Base-by-base conservation (phyloP, 2,113 vertebrate species). In the Arvicanthis niloticus region DNA sequence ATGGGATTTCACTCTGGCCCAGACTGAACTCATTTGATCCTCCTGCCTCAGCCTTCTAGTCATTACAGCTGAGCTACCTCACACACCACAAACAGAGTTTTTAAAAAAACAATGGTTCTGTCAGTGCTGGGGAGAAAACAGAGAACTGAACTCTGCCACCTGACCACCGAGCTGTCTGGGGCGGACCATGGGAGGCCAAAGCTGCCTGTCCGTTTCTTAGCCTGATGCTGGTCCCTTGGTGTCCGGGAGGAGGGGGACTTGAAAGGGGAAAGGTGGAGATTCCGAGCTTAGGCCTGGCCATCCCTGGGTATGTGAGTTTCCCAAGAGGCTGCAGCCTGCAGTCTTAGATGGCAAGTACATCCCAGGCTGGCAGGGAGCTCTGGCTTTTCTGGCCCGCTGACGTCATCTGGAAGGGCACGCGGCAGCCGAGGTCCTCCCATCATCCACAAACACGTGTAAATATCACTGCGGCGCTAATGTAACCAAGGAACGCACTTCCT, bases 401-500 rank as follows among this genome's bases (percentile, higher is more conserved):
- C 68, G 91, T 76, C 51, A 26, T 3, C 93, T 75, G 88, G 86
- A 97, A 96, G 96, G 89, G 42, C 94, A 40, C 1, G 11, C 37
- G 11, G 91, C 78, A 67, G 85, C 4, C 12, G 91, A 97, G 81
- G 16, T 96, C 96, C 97, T 96, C 94, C 93, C 88, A 42, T 89
- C 94, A 89, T 94, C 95, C 0, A 0, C 97, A 95, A 98, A 98
- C 98, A 96, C 91, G 97, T 96, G 92, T 98, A 98, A 98, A 98
- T 98, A 96, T 73, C 97, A 81, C 88, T 19, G 97, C 95, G 67
- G 97, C 56, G 93, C 37, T 45, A 40, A 95, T 97, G 97, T 97
- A 98, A 98, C 98, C 97, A 98, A 95, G 97, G 98, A 98, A 98
- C 98, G 98, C 98, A 98, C 98, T 98, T 98, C 97, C 98, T 96